Evolutionary conservation across 2,113 vertebrate genomes (phyloP).

Genomic region (Xerus inauris): DNA sequence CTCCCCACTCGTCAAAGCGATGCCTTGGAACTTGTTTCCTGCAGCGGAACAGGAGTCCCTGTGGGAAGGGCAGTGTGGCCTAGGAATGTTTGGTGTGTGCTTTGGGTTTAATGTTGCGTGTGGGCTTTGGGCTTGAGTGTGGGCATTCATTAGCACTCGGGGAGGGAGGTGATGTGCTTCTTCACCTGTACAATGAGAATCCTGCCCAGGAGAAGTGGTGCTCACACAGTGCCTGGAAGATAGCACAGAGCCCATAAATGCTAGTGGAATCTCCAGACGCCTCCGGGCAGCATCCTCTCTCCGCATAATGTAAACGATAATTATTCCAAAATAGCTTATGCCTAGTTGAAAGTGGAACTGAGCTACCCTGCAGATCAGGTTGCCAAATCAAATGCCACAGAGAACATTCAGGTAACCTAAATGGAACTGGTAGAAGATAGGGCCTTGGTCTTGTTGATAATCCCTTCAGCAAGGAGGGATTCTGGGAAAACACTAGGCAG

Average conservation of each 20-base stretch:
- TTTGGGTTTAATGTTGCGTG: neutral
- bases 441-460: too few species aligned
- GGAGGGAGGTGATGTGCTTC: neutral
- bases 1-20: neutral
- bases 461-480: neutral
- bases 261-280: neutral
- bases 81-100: neutral
- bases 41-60: neutral
- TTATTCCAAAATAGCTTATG: neutral
- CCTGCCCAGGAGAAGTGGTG: fast-evolving
- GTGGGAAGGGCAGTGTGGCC: neutral
- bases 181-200: neutral
- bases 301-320: neutral
- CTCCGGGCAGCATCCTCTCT: neutral
- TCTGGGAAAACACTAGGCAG: neutral
- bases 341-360: neutral
- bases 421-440: fast-evolving
- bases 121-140: neutral
- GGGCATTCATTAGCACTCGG: neutral
- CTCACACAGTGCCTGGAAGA: neutral
- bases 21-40: neutral
- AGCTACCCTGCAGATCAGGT: neutral
- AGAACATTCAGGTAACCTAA: too few species aligned
- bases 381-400: neutral
- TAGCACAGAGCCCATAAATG: fast-evolving